Percentiles rank a stretch among this genome's conserved stretches.
These are phyloP conservation scores for Carapus acus DNA, from an alignment of 2,797 vertebrate species.

Conservation along the genomic window DNA sequence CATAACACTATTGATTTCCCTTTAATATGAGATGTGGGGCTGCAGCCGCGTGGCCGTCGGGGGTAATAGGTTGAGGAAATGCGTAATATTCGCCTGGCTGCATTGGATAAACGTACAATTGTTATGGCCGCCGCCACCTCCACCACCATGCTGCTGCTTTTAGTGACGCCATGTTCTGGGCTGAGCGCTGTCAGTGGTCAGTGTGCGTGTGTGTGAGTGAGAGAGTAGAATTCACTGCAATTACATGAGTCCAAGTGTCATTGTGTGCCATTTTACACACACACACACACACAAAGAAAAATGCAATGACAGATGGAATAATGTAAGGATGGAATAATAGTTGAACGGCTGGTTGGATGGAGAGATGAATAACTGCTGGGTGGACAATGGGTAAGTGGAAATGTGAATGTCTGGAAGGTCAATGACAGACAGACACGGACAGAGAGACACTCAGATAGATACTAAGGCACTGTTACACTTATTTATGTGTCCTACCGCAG, in stretches of 20 bases:
- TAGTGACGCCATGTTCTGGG: constrained; percentile 60
- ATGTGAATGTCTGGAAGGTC: too few relatives aligned
- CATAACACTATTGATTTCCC: constrained; percentile 44
- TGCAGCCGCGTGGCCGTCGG: constrained; percentile 38
- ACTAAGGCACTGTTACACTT: too few relatives aligned
- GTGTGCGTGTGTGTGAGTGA: background rate
- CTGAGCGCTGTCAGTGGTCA: constrained; percentile 51
- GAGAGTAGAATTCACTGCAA: background rate
- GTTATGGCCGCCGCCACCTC: constrained; percentile 32
- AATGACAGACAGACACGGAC: too few relatives aligned
- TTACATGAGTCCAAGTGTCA: constrained; percentile 34
- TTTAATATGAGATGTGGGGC: constrained; percentile 55
- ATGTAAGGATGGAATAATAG: too few relatives aligned
- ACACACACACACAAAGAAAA: background rate
- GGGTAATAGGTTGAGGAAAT: constrained; percentile 54
- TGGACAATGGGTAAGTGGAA: too few relatives aligned
- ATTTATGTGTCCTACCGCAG: constrained; percentile 37
- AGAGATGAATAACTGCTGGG: too few relatives aligned
- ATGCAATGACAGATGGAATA: background rate
- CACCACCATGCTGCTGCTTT: constrained; percentile 35
- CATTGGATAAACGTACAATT: constrained; percentile 41
- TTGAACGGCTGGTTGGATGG: too few relatives aligned
- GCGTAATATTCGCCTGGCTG: constrained; percentile 47
- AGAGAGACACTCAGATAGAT: too few relatives aligned
- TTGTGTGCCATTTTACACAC: constrained; percentile 34